Evolutionary conservation across 2,797 vertebrate genomes (phyloP), one percentile per base, ranked within the genome.

Genomic region (Merluccius polli): DNA sequence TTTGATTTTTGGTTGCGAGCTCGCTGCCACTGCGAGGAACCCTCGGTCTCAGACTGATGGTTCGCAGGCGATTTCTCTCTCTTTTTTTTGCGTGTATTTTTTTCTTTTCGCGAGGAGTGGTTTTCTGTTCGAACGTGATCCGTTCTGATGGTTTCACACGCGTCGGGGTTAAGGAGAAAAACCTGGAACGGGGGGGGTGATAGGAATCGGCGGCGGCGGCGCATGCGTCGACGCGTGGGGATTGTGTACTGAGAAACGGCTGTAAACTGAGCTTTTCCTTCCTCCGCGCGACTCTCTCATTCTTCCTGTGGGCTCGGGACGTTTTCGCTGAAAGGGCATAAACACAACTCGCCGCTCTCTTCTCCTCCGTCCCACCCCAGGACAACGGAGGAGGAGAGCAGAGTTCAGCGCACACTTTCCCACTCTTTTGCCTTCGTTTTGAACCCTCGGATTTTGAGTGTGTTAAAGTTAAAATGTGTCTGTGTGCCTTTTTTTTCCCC

Each of bases 261-360:
- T 81, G 88, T 84, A 90, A 91, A 85, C 63, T 59, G 87, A 92
- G 87, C 87, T 83, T 90, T 90, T 31, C 89, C 87, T 89, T 89
- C 87, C 83, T 87, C 72, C 41, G 70, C 5, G 78, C 72, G 27
- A 87, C 67, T 32, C 67, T 32, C 79, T 84, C 88, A 88, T 74
- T 4, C 77, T 85, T 88, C 90, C 89, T 59, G 35, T 15, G 84
- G 90, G 84, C 85, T 84, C 78, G 29, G 81, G 83, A 82, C 24
- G 76, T 87, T 89, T n/a, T 92, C 90, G 89, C 88, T 83, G 84
- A 90, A 87, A 86, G 88, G 81, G 79, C 78, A 70, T 82, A 77
- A 88, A 75, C 80, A 73, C 90, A 90, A 93, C 92, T 90, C 92
- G 73, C 15, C 78, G 86, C 85, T 92, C 6, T 4, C 36, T n/a